phyloP scores from a whole-genome alignment of 2,797 vertebrate genomes.

The Poecilia gillii region DNA sequence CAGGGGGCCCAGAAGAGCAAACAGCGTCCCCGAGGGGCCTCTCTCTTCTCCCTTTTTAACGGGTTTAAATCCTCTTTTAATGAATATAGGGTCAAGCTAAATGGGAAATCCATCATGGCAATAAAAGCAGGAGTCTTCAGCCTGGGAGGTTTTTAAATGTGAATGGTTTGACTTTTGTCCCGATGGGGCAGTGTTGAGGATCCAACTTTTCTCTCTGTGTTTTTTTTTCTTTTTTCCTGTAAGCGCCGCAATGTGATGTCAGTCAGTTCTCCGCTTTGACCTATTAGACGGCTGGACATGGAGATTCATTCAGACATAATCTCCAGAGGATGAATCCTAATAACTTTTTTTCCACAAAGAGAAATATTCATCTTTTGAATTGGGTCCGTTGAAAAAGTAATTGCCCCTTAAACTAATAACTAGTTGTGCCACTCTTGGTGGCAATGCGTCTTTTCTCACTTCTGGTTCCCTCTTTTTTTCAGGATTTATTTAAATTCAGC shows the following conservation, averaged over 20 bases:
- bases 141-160: constrained; percentile 38
- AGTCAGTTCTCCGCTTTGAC: background rate
- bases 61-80: constrained; percentile 87
- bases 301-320: background rate
- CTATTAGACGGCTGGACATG: background rate
- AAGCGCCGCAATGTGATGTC: background rate
- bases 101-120: constrained; percentile 78
- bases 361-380: background rate
- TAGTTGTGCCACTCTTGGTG: background rate
- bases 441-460: background rate
- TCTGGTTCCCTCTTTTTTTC: background rate
- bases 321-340: background rate
- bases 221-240: background rate
- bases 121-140: constrained; percentile 67
- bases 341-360: background rate
- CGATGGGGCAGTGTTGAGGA: background rate
- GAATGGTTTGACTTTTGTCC: constrained; percentile 35
- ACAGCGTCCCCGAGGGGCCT: constrained; percentile 83
- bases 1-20: constrained; percentile 78
- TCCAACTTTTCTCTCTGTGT: constrained; percentile 11
- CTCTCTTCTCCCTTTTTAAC: constrained; percentile 83
- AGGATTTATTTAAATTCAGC: background rate
- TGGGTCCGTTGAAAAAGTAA: background rate
- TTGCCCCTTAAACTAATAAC: background rate
- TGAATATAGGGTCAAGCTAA: constrained; percentile 86